Evolutionary conservation across 1,140 invertebrate genomes (phyloP), one percentile per base, ranked within the genome.

Genomic region (Vanessa atalanta): DNA sequence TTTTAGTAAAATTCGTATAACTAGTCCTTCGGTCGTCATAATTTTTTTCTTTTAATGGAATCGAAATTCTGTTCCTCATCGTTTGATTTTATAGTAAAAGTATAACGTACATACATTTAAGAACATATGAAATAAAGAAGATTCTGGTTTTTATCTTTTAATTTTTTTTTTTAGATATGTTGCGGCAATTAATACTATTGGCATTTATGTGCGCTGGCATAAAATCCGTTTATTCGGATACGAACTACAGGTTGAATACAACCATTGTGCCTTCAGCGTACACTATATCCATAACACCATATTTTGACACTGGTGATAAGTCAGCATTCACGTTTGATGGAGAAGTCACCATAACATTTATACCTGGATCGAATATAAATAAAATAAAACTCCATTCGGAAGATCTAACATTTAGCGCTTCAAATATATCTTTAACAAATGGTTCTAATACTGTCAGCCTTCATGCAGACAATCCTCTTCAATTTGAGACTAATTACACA

Each of bases 351-450:
- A 96, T 96, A 64, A 86, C 82, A 47, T 84, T 94, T 15, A 72
- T 74, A 3, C 84, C 93, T 0, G 20, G 57, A 16, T 47, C 43
- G 4, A 88, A 82, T 15, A 86, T 90, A 1, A 87, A 75, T 4
- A 64, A 76, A 65, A 87, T 98, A 11, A 94, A 94, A 3, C 75
- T 97, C 0, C 96, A 97, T 80, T 93, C 94, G 0, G 93, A 94
- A 77, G 93, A 94, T 72, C 79, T 97, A 3, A 91, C 83, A 0
- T 94, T 95, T 26, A 81, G 65, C 72, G 69, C 82, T 93, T n/a
- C 82, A 65, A 70, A 88, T 92, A 65, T 94, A 75, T 84, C 74
- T n/a, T 37, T 88, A 15, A 84, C 73, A 11, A 81, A 78, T 76
- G 63, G 86, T 77, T 5, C 78, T 78, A 72, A 84, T 80, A 51